These are phyloP conservation scores for Hipposideros larvatus DNA, from an alignment of 2,797 vertebrate genomes.

Conservation along the genomic window DNA sequence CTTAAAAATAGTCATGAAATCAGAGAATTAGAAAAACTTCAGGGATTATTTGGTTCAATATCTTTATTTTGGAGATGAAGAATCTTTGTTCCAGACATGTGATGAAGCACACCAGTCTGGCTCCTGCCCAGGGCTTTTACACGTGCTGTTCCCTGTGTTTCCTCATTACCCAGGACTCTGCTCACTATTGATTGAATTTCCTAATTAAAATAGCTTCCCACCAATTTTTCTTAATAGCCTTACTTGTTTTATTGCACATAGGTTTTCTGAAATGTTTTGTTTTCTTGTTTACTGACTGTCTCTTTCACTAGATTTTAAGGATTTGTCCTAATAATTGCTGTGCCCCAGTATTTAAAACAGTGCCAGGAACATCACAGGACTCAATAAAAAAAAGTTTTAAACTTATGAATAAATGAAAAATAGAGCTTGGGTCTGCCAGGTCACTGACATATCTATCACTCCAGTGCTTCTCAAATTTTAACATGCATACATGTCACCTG, in stretches of 20 bases:
- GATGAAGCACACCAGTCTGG: background rate
- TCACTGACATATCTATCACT: background rate
- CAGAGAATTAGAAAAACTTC: background rate
- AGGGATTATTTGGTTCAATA: background rate
- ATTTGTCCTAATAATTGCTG: background rate
- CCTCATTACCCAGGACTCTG: background rate
- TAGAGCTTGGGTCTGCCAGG: background rate
- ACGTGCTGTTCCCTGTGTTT: background rate
- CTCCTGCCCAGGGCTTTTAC: background rate
- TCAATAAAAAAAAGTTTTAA: background rate
- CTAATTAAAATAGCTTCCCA: background rate
- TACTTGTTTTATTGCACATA: background rate
- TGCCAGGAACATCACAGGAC: background rate
- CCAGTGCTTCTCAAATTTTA: background rate
- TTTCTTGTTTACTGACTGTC: background rate
- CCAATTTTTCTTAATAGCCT: background rate
- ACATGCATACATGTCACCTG: background rate
- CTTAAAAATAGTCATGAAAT: background rate
- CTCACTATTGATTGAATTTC: background rate
- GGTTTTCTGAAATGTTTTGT: conserved; percentile 30
- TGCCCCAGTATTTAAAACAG: background rate
- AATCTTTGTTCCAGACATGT: background rate
- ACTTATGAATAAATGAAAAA: conserved; percentile 7
- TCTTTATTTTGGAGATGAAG: background rate
- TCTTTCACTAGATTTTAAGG: background rate